A percentile compares a stretch with the other conserved stretches of the same genome.
These are phyloP conservation scores for Julus scanicus DNA, from an alignment of 2,888 invertebrate species.

Conservation along the genomic window DNA sequence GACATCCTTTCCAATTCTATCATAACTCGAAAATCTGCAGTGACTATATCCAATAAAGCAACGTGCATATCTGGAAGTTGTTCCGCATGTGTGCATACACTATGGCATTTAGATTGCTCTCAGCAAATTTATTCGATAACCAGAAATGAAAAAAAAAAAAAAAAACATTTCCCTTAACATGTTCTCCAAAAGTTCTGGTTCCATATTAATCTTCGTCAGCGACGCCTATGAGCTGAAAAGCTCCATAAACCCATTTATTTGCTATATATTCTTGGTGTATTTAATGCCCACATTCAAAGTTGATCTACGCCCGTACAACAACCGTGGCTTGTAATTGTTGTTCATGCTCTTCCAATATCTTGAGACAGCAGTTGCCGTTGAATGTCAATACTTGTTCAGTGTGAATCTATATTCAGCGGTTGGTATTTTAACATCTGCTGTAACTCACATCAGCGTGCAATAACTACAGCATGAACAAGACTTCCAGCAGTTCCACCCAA, in stretches of 20 bases:
- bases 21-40: background rate
- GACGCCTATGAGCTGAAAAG: background rate
- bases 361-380: conserved; percentile 3
- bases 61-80: background rate
- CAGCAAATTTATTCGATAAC: background rate
- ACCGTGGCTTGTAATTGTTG: background rate
- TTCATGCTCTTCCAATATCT: conserved; percentile 23
- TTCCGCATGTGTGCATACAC: background rate
- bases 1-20: background rate
- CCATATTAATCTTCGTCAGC: background rate
- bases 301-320: background rate
- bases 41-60: background rate
- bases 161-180: background rate
- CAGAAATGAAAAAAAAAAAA: background rate
- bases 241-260: conserved; percentile 7
- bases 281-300: conserved; percentile 8
- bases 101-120: background rate
- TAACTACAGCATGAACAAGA: background rate
- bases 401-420: background rate
- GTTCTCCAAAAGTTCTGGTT: background rate
- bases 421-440: conserved; percentile 16
- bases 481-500: background rate
- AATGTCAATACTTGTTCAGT: conserved; percentile 30
- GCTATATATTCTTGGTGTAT: background rate
- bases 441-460: conserved; percentile 12